Conservation (phyloP, 2,888 invertebrate species). For the Drosophila stalkeri region DNA sequence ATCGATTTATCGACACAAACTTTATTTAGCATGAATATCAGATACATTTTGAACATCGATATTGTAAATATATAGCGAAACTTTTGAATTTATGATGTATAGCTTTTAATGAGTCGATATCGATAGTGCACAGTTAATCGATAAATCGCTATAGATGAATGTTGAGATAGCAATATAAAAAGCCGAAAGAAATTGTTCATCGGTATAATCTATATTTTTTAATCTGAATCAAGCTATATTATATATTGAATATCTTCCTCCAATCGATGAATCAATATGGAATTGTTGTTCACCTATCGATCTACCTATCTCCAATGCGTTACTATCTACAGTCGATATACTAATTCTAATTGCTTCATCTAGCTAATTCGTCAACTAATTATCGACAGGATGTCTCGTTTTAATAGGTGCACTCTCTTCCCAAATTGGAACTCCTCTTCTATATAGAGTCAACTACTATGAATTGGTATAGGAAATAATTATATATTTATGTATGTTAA, state of each 20-base stretch:
- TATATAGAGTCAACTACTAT: background rate
- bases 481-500: slow-evolving; percentile 7
- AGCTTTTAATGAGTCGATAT: background rate
- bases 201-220: background rate
- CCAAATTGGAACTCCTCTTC: background rate
- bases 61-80: background rate
- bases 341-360: background rate
- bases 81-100: no score
- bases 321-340: background rate
- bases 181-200: background rate
- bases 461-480: slow-evolving; percentile 3
- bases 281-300: background rate
- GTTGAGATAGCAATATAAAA: background rate
- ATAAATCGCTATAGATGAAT: background rate
- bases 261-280: no score
- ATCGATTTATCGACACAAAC: background rate
- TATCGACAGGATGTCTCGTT: background rate
- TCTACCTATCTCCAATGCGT: background rate
- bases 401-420: background rate
- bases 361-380: background rate
- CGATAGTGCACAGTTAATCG: background rate
- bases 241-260: no score
- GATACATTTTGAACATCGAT: no score
- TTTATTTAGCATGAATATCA: background rate
- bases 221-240: background rate